phyloP scores from a whole-genome alignment of 2,113 vertebrate species.

The Lophotis ruficrista region DNA sequence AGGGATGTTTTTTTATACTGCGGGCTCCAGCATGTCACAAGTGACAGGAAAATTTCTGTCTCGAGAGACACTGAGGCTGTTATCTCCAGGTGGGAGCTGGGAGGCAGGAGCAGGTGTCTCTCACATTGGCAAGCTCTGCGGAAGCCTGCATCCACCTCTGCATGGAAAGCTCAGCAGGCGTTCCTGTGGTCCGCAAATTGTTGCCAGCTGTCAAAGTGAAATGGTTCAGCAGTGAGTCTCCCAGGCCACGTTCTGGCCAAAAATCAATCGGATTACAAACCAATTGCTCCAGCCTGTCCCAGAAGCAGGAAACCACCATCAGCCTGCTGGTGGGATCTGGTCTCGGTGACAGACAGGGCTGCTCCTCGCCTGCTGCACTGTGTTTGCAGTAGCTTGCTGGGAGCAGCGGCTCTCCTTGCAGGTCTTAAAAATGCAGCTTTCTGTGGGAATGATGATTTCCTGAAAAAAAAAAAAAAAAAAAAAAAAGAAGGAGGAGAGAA shows the following conservation, averaged over 20 bases:
- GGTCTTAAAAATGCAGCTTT: background rate
- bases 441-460: background rate
- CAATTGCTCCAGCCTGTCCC: constrained; percentile 12
- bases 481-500: background rate
- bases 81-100: background rate
- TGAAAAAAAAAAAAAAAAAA: background rate
- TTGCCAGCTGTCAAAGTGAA: constrained; percentile 33
- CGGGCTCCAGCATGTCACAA: background rate
- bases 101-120: constrained; percentile 38
- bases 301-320: constrained; percentile 31
- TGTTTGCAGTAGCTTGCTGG: background rate
- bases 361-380: background rate
- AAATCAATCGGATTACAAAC: constrained; percentile 30
- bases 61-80: background rate
- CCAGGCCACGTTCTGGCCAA: background rate
- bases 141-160: background rate
- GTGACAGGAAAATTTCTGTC: background rate
- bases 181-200: background rate
- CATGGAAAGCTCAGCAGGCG: background rate
- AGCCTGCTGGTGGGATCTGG: background rate
- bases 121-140: background rate
- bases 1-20: background rate
- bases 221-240: constrained; percentile 5
- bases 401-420: background rate
- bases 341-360: background rate